These are phyloP conservation scores for Eumacrocentrus americanus DNA, from an alignment of 2,888 invertebrate species.

Conservation along the genomic window DNA sequence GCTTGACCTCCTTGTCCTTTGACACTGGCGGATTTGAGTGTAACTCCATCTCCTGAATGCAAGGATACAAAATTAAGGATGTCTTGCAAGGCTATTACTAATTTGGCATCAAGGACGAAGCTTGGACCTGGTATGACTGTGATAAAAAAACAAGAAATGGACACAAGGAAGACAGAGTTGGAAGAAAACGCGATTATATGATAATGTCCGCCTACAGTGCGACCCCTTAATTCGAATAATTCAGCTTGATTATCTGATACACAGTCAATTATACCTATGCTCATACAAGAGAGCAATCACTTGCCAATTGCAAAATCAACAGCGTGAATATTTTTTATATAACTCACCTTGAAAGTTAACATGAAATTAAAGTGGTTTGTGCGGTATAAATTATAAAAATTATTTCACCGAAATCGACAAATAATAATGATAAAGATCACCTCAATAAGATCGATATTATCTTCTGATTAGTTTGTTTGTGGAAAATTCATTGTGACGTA, in stretches of 20 bases:
- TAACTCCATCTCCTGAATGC: slow-evolving; percentile 57
- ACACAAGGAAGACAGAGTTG: neutral
- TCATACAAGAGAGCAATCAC: neutral
- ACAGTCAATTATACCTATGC: slow-evolving; percentile 8
- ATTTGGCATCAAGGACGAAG: too few species aligned
- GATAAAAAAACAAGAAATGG: neutral
- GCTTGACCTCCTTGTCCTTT: slow-evolving; percentile 45
- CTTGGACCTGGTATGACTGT: neutral
- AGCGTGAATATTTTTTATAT: slow-evolving; percentile 9
- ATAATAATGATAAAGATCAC: too few species aligned
- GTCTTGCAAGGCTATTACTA: neutral
- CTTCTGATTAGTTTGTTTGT: neutral
- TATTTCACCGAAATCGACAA: too few species aligned
- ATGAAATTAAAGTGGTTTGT: neutral
- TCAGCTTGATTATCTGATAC: slow-evolving; percentile 8
- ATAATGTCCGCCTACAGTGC: slow-evolving; percentile 8
- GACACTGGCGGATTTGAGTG: slow-evolving; percentile 48
- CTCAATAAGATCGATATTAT: neutral
- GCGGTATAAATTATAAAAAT: too few species aligned
- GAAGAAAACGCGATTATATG: slow-evolving; percentile 1
- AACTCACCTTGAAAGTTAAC: slow-evolving; percentile 8
- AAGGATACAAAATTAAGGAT: slow-evolving; percentile 29
- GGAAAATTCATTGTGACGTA: too few species aligned
- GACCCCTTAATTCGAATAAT: slow-evolving; percentile 18
- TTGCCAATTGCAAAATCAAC: slow-evolving; percentile 9